Evolutionary conservation across 2,797 vertebrate genomes (phyloP).

Genomic region (Atherinosoma microstoma): DNA sequence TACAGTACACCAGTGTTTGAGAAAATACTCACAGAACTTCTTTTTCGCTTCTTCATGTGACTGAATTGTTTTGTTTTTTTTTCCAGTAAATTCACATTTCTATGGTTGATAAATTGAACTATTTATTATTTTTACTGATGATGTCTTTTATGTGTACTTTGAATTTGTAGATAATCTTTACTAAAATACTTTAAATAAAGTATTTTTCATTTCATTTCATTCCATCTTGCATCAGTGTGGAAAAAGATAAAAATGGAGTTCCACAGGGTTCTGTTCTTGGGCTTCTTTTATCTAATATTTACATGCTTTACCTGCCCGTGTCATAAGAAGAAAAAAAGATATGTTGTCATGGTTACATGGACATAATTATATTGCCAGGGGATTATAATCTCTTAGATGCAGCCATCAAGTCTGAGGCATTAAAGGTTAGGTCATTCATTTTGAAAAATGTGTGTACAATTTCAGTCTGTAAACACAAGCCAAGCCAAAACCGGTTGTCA

Average conservation of each 20-base stretch:
- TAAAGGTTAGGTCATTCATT: background rate
- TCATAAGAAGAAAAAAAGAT: background rate
- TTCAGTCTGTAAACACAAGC: background rate
- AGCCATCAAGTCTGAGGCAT: background rate
- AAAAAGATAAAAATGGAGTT: background rate
- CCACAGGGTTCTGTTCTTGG: background rate
- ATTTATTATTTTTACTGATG: background rate
- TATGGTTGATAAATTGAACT: background rate
- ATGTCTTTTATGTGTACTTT: background rate
- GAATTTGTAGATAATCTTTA: background rate
- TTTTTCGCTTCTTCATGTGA: background rate
- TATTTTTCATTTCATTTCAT: no score
- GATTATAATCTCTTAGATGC: background rate
- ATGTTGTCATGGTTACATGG: background rate
- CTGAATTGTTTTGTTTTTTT: background rate
- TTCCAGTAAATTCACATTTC: background rate
- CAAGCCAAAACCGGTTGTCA: background rate
- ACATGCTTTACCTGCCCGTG: background rate
- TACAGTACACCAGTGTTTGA: background rate
- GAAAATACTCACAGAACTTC: background rate
- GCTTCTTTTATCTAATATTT: no score
- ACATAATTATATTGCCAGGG: background rate
- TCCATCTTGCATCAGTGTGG: background rate
- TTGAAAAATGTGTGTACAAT: background rate
- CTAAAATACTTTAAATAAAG: no score